Percentiles rank a stretch among this genome's conserved stretches.
These are phyloP conservation scores for Verasper variegatus DNA, from an alignment of 2,113 vertebrate genomes.

Conservation along the genomic window DNA sequence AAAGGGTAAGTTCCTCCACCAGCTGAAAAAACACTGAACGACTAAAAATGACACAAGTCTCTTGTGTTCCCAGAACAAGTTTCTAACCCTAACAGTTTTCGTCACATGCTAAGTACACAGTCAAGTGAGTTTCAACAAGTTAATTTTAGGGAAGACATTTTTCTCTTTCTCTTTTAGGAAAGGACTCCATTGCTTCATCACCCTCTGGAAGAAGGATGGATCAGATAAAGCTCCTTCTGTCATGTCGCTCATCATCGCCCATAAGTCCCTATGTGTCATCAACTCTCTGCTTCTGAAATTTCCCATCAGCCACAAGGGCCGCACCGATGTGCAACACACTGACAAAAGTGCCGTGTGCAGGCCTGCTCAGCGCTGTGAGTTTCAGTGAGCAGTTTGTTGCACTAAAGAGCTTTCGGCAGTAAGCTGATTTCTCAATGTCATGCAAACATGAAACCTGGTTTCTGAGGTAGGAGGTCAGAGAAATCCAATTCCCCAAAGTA, in stretches of 20 bases:
- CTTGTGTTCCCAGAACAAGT: too few relatives aligned
- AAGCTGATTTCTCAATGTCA: neutral
- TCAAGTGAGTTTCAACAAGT: too few relatives aligned
- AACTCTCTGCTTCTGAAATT: slow-evolving; percentile 87
- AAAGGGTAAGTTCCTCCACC: slow-evolving; percentile 86
- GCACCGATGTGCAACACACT: slow-evolving; percentile 85
- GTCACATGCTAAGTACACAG: too few relatives aligned
- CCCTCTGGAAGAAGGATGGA: slow-evolving; percentile 89
- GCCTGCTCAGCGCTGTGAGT: neutral
- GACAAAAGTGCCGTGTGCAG: slow-evolving; percentile 77
- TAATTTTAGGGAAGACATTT: too few relatives aligned
- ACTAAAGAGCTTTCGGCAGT: too few relatives aligned
- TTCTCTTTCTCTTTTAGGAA: slow-evolving; percentile 81
- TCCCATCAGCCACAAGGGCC: slow-evolving; percentile 90
- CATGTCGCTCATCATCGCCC: slow-evolving; percentile 85
- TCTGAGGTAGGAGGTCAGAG: too few relatives aligned
- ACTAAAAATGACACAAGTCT: too few relatives aligned
- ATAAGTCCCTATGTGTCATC: slow-evolving; percentile 81
- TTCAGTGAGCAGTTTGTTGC: too few relatives aligned
- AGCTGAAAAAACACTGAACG: too few relatives aligned
- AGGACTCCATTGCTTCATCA: slow-evolving; percentile 87
- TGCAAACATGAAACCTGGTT: too few relatives aligned
- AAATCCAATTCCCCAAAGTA: too few relatives aligned
- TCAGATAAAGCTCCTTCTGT: slow-evolving; percentile 67
- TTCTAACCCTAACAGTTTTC: too few relatives aligned